These are phyloP conservation scores for Acleris literana DNA, from an alignment of 2,888 invertebrate species.

Conservation along the genomic window DNA sequence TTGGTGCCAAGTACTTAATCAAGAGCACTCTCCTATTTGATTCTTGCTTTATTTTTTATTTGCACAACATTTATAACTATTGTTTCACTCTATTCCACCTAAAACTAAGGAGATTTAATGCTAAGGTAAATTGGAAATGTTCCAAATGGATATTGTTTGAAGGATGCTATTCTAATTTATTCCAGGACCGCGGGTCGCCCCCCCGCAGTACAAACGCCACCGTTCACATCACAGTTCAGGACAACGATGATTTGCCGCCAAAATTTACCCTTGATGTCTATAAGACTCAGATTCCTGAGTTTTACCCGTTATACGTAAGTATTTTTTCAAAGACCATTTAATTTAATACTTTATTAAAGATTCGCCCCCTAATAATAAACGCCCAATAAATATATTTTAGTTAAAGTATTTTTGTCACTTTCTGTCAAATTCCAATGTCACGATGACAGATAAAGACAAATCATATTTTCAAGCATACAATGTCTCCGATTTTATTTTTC, in stretches of 20 bases:
- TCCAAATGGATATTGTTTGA: too few relatives aligned
- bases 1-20: conserved; percentile 10
- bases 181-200: conserved; percentile 92
- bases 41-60: conserved; percentile 9
- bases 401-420: too few relatives aligned
- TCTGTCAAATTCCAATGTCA: too few relatives aligned
- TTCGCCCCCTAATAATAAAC: too few relatives aligned
- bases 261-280: conserved; percentile 92
- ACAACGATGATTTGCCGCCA: conserved; percentile 92
- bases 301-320: conserved; percentile 90
- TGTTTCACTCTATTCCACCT: too few relatives aligned
- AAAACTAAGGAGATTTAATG: too few relatives aligned
- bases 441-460: too few relatives aligned
- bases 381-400: too few relatives aligned
- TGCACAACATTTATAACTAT: background rate
- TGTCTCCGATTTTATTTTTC: too few relatives aligned
- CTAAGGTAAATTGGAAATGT: too few relatives aligned
- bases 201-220: conserved; percentile 88
- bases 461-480: too few relatives aligned
- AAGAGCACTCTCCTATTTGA: conserved; percentile 16
- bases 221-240: conserved; percentile 87
- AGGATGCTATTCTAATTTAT: conserved; percentile 33
- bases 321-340: background rate
- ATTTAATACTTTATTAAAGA: background rate
- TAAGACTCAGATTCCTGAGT: conserved; percentile 91